Percentiles rank a stretch among this genome's conserved stretches.
These are phyloP conservation scores for Aphelenchoides fujianensis DNA, from an alignment of 1,140 invertebrate species.

Conservation along the genomic window DNA sequence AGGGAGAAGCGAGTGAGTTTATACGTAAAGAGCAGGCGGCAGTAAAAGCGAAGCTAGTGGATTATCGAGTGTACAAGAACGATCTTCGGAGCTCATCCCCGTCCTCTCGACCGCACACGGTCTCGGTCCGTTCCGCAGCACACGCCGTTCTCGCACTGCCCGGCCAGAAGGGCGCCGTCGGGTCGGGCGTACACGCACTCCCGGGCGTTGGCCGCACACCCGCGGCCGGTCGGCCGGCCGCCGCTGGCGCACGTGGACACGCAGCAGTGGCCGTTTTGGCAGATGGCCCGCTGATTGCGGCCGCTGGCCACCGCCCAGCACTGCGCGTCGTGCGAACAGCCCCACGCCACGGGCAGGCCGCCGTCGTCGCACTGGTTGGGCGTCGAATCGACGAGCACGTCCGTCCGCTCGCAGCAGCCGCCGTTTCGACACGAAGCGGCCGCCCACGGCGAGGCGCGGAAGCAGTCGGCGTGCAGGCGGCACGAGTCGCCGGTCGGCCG, in stretches of 20 bases:
- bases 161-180: not conserved
- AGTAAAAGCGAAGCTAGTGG: no score
- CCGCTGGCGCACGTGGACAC: not conserved
- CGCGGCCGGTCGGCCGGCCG: not conserved
- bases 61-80: no score
- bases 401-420: not conserved
- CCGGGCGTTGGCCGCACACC: not conserved
- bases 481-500: not conserved
- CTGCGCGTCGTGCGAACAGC: not conserved
- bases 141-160: not conserved
- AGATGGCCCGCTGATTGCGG: not conserved
- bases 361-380: not conserved
- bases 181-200: not conserved
- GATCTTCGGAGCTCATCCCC: no score
- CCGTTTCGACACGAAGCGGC: not conserved
- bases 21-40: no score
- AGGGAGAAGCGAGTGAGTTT: no score
- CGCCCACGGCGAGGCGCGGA: not conserved
- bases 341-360: not conserved
- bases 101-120: no score
- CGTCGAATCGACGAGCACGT: not conserved
- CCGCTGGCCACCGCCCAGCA: not conserved
- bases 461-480: not conserved
- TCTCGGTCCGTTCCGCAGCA: no score
- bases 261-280: slow-evolving; percentile 5